phyloP scores from a whole-genome alignment of 2,797 vertebrate genomes.

The Mormyrus proboscirostris region DNA sequence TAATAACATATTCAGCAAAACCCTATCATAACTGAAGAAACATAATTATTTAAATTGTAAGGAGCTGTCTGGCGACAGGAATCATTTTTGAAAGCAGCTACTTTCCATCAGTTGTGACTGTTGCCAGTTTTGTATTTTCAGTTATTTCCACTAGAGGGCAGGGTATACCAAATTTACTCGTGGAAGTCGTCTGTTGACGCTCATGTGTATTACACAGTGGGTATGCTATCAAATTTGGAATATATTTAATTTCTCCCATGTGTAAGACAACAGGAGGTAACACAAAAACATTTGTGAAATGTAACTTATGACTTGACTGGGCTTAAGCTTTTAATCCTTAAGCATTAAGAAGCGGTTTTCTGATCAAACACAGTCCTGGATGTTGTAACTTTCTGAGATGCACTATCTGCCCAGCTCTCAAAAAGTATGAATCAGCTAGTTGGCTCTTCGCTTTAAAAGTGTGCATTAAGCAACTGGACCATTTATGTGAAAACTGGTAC shows the following conservation, averaged over 20 bases:
- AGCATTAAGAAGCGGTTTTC: background rate
- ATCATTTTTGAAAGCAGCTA: background rate
- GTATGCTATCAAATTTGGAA: background rate
- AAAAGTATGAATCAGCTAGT: background rate
- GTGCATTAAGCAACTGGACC: background rate
- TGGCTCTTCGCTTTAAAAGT: background rate
- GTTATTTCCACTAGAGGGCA: constrained; percentile 20
- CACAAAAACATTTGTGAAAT: background rate
- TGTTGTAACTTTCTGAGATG: background rate
- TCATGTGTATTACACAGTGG: background rate
- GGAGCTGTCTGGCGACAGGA: background rate
- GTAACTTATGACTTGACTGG: background rate
- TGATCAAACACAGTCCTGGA: background rate
- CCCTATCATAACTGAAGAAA: background rate
- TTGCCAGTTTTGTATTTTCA: background rate
- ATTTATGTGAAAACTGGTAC: background rate
- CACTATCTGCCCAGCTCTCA: background rate
- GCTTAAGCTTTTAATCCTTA: background rate
- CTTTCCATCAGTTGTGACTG: background rate
- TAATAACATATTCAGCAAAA: background rate
- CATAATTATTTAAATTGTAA: background rate
- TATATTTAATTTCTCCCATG: background rate
- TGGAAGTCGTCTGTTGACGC: background rate
- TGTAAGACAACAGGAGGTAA: background rate
- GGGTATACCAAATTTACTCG: background rate